A percentile compares a stretch with the other conserved stretches of the same genome.
phyloP scores from a whole-genome alignment of 1,140 invertebrate genomes.

The Drosophila jambulina region DNA sequence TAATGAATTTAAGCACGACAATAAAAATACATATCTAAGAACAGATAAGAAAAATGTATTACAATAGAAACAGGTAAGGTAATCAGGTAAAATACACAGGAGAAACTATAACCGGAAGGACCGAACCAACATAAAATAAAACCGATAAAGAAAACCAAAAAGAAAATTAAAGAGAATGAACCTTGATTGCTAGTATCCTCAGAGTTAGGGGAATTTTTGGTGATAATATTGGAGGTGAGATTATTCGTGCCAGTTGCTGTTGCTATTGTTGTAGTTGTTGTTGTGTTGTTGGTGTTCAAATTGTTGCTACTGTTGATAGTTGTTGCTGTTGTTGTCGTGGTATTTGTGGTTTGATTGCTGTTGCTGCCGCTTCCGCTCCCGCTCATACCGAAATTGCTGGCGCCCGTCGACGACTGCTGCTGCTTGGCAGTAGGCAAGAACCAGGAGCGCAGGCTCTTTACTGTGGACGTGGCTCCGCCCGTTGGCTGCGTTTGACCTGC shows the following conservation, averaged over 20 bases:
- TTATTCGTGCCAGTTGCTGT: slow-evolving; percentile 70
- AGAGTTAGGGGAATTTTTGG: slow-evolving; percentile 83
- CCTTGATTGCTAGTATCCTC: slow-evolving; percentile 84
- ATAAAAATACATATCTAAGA: slow-evolving; percentile 11
- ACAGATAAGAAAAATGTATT: slow-evolving; percentile 22
- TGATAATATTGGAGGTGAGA: slow-evolving; percentile 72
- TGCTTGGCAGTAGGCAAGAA: slow-evolving; percentile 60
- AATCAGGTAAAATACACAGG: slow-evolving; percentile 12
- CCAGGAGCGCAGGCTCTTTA: slow-evolving; percentile 70
- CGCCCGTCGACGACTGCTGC: slow-evolving; percentile 28
- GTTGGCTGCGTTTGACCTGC: slow-evolving; percentile 27
- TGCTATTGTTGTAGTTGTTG: slow-evolving; percentile 51
- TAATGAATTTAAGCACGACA: not conserved
- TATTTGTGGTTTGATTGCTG: slow-evolving; percentile 44
- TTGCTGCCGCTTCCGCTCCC: slow-evolving; percentile 54
- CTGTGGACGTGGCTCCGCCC: slow-evolving; percentile 46
- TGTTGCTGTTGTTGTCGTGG: slow-evolving; percentile 56
- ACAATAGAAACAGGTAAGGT: slow-evolving; percentile 12
- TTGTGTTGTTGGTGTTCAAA: slow-evolving; percentile 67
- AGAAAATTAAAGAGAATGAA: slow-evolving; percentile 77
- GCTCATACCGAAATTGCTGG: slow-evolving; percentile 82
- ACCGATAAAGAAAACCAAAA: slow-evolving; percentile 30
- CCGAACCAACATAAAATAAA: slow-evolving; percentile 36
- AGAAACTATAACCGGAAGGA: slow-evolving; percentile 20
- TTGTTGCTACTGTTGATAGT: slow-evolving; percentile 54